These are phyloP conservation scores for Cryptomyrus ogoouensis DNA, from an alignment of 2,113 vertebrate species.

Conservation along the genomic window DNA sequence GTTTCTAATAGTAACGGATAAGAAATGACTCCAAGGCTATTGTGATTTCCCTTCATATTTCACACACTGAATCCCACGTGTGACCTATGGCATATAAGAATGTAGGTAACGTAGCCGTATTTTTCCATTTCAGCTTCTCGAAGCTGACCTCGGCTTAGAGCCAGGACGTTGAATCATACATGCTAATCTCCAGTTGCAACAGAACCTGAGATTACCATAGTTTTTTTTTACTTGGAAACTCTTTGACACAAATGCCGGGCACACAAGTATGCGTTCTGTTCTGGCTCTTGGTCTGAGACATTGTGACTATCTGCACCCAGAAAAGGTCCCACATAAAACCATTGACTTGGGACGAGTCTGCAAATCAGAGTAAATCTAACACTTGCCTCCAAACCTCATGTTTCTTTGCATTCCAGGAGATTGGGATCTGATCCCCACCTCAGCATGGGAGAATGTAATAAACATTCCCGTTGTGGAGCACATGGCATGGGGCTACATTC, in stretches of 20 bases:
- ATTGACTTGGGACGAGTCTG: not conserved
- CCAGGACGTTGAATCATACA: not conserved
- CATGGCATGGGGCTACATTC: not conserved
- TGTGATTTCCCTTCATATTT: not conserved
- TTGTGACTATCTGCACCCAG: not conserved
- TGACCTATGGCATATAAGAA: not conserved
- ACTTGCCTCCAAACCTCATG: not conserved
- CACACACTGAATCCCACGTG: not conserved
- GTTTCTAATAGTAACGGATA: not conserved
- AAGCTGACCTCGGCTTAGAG: not conserved
- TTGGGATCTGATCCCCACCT: not conserved
- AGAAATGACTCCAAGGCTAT: not conserved
- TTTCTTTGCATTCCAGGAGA: slow-evolving; percentile 8
- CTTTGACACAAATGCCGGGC: not conserved
- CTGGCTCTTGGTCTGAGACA: not conserved
- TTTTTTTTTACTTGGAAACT: not conserved
- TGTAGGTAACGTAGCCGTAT: not conserved
- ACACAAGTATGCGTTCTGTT: not conserved
- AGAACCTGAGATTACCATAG: not conserved
- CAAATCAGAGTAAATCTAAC: not conserved
- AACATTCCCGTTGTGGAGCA: not conserved
- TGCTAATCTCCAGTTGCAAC: not conserved
- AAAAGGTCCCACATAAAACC: not conserved
- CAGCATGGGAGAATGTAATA: not conserved
- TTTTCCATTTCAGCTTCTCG: not conserved